Conservation (phyloP, 1,140 invertebrate species). For the Papilio polyxenes region DNA sequence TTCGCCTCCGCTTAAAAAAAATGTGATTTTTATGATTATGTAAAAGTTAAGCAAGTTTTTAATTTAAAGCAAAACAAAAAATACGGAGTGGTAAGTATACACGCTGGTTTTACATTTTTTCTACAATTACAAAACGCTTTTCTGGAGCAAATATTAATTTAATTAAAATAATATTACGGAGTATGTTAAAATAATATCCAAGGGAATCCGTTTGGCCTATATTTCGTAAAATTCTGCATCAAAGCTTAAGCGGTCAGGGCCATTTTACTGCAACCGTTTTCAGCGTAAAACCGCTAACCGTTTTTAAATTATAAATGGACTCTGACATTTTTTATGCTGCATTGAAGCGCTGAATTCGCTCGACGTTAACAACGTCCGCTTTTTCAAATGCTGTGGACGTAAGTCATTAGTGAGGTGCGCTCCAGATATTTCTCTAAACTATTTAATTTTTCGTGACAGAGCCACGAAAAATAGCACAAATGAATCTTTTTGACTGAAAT, state of each 20-base stretch:
- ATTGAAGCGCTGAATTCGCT: conserved; percentile 30
- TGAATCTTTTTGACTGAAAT: background rate
- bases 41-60: background rate
- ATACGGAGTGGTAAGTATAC: background rate
- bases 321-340: background rate
- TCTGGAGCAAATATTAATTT: background rate
- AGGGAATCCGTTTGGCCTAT: conserved; percentile 3
- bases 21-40: background rate
- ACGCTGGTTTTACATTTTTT: background rate
- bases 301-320: conserved; percentile 29
- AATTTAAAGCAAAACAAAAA: background rate
- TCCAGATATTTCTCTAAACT: conserved; percentile 8
- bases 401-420: conserved; percentile 12
- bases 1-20: background rate
- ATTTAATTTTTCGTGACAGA: background rate
- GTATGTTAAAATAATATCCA: background rate
- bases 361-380: conserved; percentile 20
- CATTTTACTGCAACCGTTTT: conserved; percentile 19
- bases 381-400: conserved; percentile 5
- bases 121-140: background rate
- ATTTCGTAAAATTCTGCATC: conserved; percentile 17
- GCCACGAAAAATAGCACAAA: background rate
- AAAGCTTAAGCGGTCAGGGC: conserved; percentile 31
- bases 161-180: background rate
- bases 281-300: conserved; percentile 30